Base-by-base conservation (phyloP, 2,888 invertebrate genomes). In the Copidosoma aretas region DNA sequence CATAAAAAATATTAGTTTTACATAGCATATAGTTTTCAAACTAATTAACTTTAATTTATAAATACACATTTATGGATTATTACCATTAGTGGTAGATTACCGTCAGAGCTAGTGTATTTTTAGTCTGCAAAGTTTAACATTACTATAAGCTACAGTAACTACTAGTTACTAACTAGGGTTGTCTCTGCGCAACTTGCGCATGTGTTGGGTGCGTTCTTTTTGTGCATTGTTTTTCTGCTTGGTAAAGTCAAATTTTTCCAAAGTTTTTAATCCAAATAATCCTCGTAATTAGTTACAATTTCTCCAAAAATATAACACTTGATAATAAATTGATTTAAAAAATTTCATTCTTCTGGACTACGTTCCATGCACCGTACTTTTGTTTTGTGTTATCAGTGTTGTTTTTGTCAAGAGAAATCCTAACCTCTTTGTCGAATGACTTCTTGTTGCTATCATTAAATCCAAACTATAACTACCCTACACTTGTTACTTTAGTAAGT, bases 351-450 rank as follows among this genome's bases (percentile, higher is more conserved):
- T 32, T 8, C 8, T 32, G 3, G 8, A 32, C 3, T 5, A 32
- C 32, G 32, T 32, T 32, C 8, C 32, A 5, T 32, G 32, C 32
- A 8, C 32, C 46, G 12, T 43, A 46, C 54, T 68, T 64, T 65
- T 22, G 17, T 39, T 43, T 10, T 41, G 39, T 21, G 19, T 59
- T n/a, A 4, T 46, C 43, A 22, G 58, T 2, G 1, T 5, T 56
- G 3, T n/a, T 53, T 68, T 60, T 19, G 21, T 32, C 10, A 3
- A 21, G 14, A 19, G n/a, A 25, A 21, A 57, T 60, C 53, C 67
- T 69, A 69, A 71, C 71, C 71, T 71, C 46, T 22, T 12, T n/a
- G n/a, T n/a, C n/a, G n/a, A n/a, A n/a, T n/a, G 15, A 58, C 46
- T 39, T 22, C 14, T 57, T 12, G 58, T 57, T 61, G 43, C 58